A percentile compares a stretch with the other conserved stretches of the same genome.
Evolutionary conservation across 2,113 vertebrate genomes (phyloP).

Genomic region (Ptilonorhynchus violaceus): DNA sequence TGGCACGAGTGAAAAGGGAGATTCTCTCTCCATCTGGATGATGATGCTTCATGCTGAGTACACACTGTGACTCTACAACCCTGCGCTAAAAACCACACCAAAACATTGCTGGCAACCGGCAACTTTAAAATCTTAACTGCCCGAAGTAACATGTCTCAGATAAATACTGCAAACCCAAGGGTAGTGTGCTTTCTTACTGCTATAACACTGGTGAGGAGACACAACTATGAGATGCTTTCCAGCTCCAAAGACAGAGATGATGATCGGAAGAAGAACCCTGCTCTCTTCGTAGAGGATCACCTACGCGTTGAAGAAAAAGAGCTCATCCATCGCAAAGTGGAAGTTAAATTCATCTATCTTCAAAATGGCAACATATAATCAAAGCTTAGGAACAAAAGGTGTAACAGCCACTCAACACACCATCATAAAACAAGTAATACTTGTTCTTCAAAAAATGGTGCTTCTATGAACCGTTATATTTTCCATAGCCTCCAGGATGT

Average conservation of each 20-base stretch:
- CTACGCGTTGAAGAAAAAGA: background rate
- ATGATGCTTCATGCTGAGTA: background rate
- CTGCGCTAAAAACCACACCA: background rate
- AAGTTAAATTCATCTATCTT: background rate
- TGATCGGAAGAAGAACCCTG: background rate
- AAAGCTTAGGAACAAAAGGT: background rate
- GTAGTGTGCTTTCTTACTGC: background rate
- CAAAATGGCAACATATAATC: background rate
- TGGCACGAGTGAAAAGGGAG: background rate
- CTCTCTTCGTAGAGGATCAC: background rate
- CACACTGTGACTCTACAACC: background rate
- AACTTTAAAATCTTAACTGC: background rate
- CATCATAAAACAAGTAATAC: background rate
- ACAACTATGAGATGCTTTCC: background rate
- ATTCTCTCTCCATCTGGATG: background rate
- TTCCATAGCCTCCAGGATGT: background rate
- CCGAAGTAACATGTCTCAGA: background rate
- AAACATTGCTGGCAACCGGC: background rate
- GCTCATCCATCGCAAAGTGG: background rate
- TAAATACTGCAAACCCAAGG: background rate
- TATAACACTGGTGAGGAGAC: background rate
- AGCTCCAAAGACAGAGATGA: background rate
- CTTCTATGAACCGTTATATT: background rate
- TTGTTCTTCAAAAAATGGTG: background rate
- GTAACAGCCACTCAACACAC: background rate